These are phyloP conservation scores for Aplysia californica DNA, from an alignment of 1,140 invertebrate genomes.

Conservation along the genomic window DNA sequence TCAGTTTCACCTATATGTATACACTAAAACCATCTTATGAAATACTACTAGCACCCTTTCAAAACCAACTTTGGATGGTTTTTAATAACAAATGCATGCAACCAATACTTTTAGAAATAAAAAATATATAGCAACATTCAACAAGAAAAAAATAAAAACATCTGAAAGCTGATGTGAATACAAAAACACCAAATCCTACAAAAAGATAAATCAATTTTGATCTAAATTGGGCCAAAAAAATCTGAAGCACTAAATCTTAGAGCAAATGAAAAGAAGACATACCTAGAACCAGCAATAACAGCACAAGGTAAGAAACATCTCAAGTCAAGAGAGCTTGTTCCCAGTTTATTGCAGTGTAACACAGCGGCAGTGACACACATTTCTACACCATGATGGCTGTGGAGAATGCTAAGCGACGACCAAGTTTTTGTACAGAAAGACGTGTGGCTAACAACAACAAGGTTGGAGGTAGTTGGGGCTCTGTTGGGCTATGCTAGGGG, in stretches of 20 bases:
- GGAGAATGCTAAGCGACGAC: not conserved
- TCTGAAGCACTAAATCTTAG: too few relatives aligned
- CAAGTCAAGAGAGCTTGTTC: conserved; percentile 11
- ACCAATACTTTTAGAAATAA: not conserved
- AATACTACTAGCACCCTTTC: too few relatives aligned
- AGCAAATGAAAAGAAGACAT: too few relatives aligned
- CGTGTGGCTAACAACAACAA: conserved; percentile 28
- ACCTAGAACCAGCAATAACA: too few relatives aligned
- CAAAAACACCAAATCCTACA: not conserved
- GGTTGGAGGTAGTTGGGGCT: conserved; percentile 3
- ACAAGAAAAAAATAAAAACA: not conserved
- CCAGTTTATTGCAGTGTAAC: not conserved
- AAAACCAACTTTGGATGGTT: too few relatives aligned
- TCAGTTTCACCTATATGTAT: too few relatives aligned
- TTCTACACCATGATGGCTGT: too few relatives aligned
- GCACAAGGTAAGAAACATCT: too few relatives aligned
- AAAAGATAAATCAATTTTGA: not conserved
- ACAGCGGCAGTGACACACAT: too few relatives aligned
- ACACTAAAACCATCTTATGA: too few relatives aligned
- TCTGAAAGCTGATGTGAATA: not conserved
- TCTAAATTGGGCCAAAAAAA: not conserved
- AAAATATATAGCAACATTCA: not conserved
- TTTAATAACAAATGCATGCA: too few relatives aligned
- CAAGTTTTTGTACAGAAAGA: conserved; percentile 13
- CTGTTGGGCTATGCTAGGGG: conserved; percentile 44